Conservation (phyloP, 2,797 vertebrate genomes). For the Falco novaeseelandiae region DNA sequence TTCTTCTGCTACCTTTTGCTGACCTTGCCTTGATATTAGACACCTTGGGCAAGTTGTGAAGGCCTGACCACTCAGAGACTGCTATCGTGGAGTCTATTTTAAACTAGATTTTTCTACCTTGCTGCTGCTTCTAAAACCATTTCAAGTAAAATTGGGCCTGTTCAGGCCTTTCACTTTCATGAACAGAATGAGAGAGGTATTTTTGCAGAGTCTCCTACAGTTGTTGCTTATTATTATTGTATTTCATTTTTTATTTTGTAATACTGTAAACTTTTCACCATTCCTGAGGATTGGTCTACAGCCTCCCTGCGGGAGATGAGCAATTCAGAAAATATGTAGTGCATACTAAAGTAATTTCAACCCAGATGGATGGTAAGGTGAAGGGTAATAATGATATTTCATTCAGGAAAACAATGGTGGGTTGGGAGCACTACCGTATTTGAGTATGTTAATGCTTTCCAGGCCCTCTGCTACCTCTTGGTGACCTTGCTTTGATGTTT, state of each 20-base stretch:
- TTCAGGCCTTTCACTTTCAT: background rate
- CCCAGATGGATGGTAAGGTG: background rate
- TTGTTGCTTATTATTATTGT: background rate
- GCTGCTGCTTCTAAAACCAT: background rate
- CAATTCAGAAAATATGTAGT: background rate
- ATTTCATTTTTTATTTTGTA: background rate
- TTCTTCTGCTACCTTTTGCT: background rate
- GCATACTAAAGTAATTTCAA: background rate
- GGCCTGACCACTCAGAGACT: background rate
- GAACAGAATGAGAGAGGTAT: background rate
- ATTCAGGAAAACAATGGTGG: background rate
- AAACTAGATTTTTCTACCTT: background rate
- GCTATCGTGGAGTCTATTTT: background rate
- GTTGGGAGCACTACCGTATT: background rate
- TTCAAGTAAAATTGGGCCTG: background rate
- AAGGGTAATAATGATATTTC: constrained; percentile 28
- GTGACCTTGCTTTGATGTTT: constrained; percentile 48
- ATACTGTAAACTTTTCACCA: background rate
- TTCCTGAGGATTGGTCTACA: background rate
- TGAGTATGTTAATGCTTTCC: constrained; percentile 30
- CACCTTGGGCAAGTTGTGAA: background rate
- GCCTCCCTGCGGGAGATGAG: background rate
- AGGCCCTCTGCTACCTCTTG: constrained; percentile 6
- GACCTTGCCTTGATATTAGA: background rate
- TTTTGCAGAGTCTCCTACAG: background rate